phyloP scores from a whole-genome alignment of 2,888 invertebrate species.

The Ophioninae sp. region DNA sequence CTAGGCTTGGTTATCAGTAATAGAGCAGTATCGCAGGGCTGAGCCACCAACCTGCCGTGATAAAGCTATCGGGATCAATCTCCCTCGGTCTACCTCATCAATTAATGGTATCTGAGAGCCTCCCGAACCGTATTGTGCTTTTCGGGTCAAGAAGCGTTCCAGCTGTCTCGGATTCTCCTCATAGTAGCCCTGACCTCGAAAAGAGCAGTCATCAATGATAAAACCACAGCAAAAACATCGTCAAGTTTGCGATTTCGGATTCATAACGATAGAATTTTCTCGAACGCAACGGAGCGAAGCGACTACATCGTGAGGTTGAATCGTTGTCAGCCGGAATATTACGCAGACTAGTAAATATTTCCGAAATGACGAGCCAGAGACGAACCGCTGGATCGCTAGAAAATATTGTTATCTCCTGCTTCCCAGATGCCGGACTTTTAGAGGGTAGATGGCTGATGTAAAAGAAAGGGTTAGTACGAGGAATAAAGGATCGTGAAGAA shows the following conservation, averaged over 20 bases:
- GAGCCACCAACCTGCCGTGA: constrained; percentile 18
- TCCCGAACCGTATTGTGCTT: neutral
- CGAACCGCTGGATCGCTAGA: constrained; percentile 54
- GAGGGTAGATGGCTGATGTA: constrained; percentile 55
- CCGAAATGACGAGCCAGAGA: constrained; percentile 41
- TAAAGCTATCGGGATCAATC: constrained; percentile 38
- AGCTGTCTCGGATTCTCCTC: neutral
- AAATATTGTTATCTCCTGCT: constrained; percentile 69
- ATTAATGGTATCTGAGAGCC: constrained; percentile 48
- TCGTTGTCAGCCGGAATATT: constrained; percentile 37
- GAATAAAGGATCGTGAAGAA: constrained; percentile 56
- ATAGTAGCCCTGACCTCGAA: neutral
- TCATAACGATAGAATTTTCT: neutral
- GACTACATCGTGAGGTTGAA: neutral
- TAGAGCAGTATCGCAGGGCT: constrained; percentile 44
- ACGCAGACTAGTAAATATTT: neutral
- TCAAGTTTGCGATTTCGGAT: neutral
- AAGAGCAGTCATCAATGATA: neutral
- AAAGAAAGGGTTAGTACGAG: constrained; percentile 51
- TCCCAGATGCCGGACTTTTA: constrained; percentile 32
- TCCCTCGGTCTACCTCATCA: constrained; percentile 26
- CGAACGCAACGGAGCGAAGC: neutral
- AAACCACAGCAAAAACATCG: no score
- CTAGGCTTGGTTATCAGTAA: constrained; percentile 26
- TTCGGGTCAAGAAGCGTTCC: constrained; percentile 6